These are phyloP conservation scores for Hyperoplus immaculatus DNA, from an alignment of 2,797 vertebrate species.

Conservation along the genomic window DNA sequence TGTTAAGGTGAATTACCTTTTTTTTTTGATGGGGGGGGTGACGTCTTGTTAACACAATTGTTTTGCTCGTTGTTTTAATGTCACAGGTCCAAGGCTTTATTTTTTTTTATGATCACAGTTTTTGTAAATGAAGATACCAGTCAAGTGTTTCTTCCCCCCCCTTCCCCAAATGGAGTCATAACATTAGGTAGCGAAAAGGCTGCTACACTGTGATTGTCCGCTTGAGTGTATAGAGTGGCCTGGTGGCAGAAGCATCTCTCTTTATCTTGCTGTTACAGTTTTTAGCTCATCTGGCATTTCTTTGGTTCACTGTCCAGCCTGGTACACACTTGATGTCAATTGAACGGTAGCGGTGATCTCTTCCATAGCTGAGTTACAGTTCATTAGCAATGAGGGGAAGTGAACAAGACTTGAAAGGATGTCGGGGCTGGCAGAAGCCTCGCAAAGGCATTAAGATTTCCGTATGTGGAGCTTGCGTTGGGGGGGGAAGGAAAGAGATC, in stretches of 20 bases:
- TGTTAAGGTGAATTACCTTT: slow-evolving; percentile 66
- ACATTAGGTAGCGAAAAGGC: slow-evolving; percentile 69
- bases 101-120: slow-evolving; percentile 74
- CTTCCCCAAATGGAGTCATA: slow-evolving; percentile 36
- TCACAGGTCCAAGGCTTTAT: slow-evolving; percentile 70
- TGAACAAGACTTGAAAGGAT: slow-evolving; percentile 48
- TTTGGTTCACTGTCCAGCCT: slow-evolving; percentile 38
- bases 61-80: slow-evolving; percentile 58
- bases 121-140: slow-evolving; percentile 73
- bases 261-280: slow-evolving; percentile 15
- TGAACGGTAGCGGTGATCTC: slow-evolving; percentile 64
- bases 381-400: slow-evolving; percentile 49
- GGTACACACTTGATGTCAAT: slow-evolving; percentile 61
- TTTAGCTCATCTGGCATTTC: slow-evolving; percentile 44
- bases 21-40: slow-evolving; percentile 25
- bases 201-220: slow-evolving; percentile 77
- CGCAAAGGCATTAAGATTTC: slow-evolving; percentile 43
- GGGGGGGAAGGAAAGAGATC: slow-evolving; percentile 7
- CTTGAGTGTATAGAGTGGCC: slow-evolving; percentile 48
- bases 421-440: background rate
- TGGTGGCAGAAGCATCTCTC: slow-evolving; percentile 59
- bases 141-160: slow-evolving; percentile 73
- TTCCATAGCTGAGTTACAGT: slow-evolving; percentile 63
- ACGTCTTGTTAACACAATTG: slow-evolving; percentile 59
- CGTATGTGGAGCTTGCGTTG: slow-evolving; percentile 45